Conservation (phyloP, 2,113 vertebrate genomes). For the Lepisosteus oculatus region DNA sequence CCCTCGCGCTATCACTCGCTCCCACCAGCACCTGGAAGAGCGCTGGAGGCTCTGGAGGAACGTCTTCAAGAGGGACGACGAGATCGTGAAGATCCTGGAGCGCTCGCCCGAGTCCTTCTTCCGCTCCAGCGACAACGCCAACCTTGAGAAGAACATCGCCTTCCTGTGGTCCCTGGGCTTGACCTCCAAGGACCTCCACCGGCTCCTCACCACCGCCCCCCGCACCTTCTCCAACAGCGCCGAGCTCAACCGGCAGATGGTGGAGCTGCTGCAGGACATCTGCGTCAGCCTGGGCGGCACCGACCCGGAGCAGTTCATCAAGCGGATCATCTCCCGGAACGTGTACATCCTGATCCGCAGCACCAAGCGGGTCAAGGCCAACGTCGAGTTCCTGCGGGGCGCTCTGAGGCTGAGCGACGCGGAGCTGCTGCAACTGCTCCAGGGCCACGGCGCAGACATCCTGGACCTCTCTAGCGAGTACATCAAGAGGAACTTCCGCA, state of each 20-base stretch:
- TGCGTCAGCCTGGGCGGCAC: slow-evolving; percentile 50
- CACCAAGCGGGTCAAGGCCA: slow-evolving; percentile 65
- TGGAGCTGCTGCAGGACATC: slow-evolving; percentile 55
- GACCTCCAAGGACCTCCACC: slow-evolving; percentile 53
- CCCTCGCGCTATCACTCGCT: slow-evolving; percentile 65
- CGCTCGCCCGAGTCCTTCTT: slow-evolving; percentile 76
- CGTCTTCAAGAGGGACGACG: slow-evolving; percentile 56
- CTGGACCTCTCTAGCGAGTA: slow-evolving; percentile 66
- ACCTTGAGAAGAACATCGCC: slow-evolving; percentile 66
- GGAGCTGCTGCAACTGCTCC: slow-evolving; percentile 61
- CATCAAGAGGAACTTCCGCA: slow-evolving; percentile 58
- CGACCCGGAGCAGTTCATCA: slow-evolving; percentile 58
- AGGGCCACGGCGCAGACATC: slow-evolving; percentile 54
- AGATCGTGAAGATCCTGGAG: slow-evolving; percentile 67
- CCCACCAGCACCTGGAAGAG: slow-evolving; percentile 58
- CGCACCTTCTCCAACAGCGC: slow-evolving; percentile 74
- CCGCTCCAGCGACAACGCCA: slow-evolving; percentile 65
- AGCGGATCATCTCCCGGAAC: slow-evolving; percentile 65
- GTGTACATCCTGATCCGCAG: slow-evolving; percentile 71
- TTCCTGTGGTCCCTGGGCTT: slow-evolving; percentile 70
- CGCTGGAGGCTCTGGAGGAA: slow-evolving; percentile 73
- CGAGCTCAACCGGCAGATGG: slow-evolving; percentile 67
- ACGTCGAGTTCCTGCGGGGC: slow-evolving; percentile 54
- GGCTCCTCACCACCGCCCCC: slow-evolving; percentile 62
- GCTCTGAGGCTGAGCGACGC: slow-evolving; percentile 51